These are phyloP conservation scores for Hyalella azteca DNA, from an alignment of 2,888 invertebrate genomes.

Conservation along the genomic window DNA sequence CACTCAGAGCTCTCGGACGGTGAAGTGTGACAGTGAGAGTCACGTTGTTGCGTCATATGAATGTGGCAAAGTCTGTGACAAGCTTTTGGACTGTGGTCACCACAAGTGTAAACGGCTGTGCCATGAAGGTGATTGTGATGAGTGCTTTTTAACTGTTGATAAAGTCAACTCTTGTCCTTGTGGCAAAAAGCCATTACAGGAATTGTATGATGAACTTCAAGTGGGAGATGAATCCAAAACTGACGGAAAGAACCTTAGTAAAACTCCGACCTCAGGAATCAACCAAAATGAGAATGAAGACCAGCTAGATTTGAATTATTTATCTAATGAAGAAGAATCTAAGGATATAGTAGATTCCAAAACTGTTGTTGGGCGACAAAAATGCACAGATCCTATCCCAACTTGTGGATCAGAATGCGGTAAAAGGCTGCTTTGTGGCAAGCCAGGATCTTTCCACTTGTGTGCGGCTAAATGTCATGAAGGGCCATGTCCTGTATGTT, in stretches of 20 bases:
- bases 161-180: constrained; percentile 77
- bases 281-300: too few relatives aligned
- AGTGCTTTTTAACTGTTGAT: constrained; percentile 66
- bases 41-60: constrained; percentile 66
- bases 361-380: constrained; percentile 65
- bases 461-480: constrained; percentile 74
- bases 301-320: neutral
- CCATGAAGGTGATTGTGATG: constrained; percentile 72
- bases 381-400: constrained; percentile 82
- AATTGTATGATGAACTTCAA: constrained; percentile 54
- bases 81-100: constrained; percentile 69
- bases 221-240: neutral
- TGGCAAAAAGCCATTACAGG: constrained; percentile 70
- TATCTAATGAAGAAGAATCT: neutral
- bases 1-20: constrained; percentile 69
- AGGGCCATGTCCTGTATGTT: constrained; percentile 71
- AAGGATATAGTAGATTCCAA: constrained; percentile 5
- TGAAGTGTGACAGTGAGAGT: constrained; percentile 70
- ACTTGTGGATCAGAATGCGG: constrained; percentile 74
- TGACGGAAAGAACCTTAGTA: neutral
- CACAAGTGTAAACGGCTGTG: constrained; percentile 67
- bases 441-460: constrained; percentile 69
- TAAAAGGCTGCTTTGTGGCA: constrained; percentile 74
- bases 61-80: constrained; percentile 72
- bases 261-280: neutral